These are phyloP conservation scores for Cataglyphis livida DNA, from an alignment of 2,888 invertebrate genomes.

Conservation along the genomic window DNA sequence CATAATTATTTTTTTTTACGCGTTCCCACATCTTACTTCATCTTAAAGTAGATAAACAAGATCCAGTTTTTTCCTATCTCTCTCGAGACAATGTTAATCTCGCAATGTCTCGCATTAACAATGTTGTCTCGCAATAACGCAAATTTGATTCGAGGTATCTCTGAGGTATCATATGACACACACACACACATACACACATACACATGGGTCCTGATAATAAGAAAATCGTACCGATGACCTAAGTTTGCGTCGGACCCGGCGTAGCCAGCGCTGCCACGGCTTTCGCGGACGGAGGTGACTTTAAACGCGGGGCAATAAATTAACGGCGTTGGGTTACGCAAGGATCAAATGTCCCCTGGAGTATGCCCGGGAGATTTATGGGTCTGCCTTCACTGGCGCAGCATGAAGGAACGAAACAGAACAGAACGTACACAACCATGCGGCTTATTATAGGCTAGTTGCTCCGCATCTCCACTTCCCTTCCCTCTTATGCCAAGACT, in stretches of 20 bases:
- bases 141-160: constrained; percentile 22
- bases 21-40: neutral
- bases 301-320: constrained; percentile 86
- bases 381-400: constrained; percentile 84
- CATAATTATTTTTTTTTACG: neutral
- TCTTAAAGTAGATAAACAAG: neutral
- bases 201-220: constrained; percentile 77
- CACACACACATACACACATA: constrained; percentile 46
- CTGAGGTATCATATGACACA: neutral
- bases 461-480: constrained; percentile 77
- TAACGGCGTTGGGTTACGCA: constrained; percentile 86
- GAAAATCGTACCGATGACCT: constrained; percentile 74
- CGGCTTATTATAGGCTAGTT: constrained; percentile 84
- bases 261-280: constrained; percentile 66
- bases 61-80: neutral
- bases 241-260: constrained; percentile 71
- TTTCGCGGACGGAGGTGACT: constrained; percentile 84
- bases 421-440: constrained; percentile 81
- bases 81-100: neutral
- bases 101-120: no score
- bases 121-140: neutral
- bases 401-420: constrained; percentile 83
- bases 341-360: constrained; percentile 86
- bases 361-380: constrained; percentile 85
- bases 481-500: constrained; percentile 54